phyloP scores from a whole-genome alignment of 2,888 invertebrate genomes.

The Pachliopta kotzebuea region DNA sequence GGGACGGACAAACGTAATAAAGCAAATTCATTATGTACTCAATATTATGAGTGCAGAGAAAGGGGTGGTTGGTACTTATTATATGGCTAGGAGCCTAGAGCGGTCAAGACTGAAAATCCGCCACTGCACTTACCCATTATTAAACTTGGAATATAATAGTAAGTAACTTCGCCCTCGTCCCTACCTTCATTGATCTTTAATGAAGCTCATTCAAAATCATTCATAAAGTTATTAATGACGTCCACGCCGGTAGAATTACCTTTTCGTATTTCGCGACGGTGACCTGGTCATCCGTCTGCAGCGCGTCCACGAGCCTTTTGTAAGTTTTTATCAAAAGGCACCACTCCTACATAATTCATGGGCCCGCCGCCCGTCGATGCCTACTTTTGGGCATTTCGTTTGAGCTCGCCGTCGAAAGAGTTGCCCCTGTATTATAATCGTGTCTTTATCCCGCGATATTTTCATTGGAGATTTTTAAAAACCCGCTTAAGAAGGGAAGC shows the following conservation, averaged over 20 bases:
- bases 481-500: too few relatives aligned
- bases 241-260: neutral
- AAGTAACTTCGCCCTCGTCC: too few relatives aligned
- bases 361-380: slow-evolving; percentile 17
- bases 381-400: slow-evolving; percentile 20
- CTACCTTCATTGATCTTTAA: too few relatives aligned
- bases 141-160: too few relatives aligned
- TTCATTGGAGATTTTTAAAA: neutral
- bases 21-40: too few relatives aligned
- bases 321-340: slow-evolving; percentile 16
- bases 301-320: neutral
- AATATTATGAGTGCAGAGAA: too few relatives aligned
- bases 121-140: too few relatives aligned
- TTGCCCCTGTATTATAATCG: neutral
- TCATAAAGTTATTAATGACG: neutral
- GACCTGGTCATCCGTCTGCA: neutral
- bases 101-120: too few relatives aligned
- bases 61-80: too few relatives aligned
- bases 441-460: slow-evolving; percentile 11
- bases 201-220: too few relatives aligned
- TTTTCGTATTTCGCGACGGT: neutral
- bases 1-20: too few relatives aligned
- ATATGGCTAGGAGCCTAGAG: too few relatives aligned
- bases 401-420: neutral
- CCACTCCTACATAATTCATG: slow-evolving; percentile 24